phyloP scores from a whole-genome alignment of 1,140 invertebrate species.

The Stenopsyche tienmushanensis region DNA sequence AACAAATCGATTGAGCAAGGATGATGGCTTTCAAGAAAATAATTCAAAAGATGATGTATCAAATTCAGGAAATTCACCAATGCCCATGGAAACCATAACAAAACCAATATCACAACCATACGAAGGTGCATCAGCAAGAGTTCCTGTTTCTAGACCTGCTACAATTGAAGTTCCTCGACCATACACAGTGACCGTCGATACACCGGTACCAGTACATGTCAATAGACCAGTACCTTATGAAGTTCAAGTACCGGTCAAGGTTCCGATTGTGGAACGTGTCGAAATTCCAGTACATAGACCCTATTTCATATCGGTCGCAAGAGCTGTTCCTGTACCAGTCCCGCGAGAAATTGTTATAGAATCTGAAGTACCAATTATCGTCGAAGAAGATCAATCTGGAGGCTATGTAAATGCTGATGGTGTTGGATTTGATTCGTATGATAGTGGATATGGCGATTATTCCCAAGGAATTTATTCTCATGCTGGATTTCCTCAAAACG shows the following conservation, averaged over 20 bases:
- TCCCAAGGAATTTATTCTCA: neutral
- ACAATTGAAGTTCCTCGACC: conserved; percentile 57
- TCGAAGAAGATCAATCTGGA: neutral
- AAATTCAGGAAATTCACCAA: no score
- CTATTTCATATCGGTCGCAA: conserved; percentile 45
- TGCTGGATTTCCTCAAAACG: no score
- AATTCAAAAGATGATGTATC: no score
- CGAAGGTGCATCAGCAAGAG: conserved; percentile 43
- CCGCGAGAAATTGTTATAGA: conserved; percentile 52
- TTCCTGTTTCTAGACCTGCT: conserved; percentile 56
- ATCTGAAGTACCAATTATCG: conserved; percentile 51
- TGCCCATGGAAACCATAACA: no score
- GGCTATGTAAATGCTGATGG: neutral
- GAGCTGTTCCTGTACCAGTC: conserved; percentile 47
- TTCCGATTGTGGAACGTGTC: conserved; percentile 45
- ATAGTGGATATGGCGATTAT: neutral
- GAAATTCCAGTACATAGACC: conserved; percentile 43
- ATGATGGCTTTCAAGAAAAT: no score
- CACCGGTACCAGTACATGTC: conserved; percentile 52
- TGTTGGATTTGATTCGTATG: neutral
- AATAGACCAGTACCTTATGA: conserved; percentile 56
- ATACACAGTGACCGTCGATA: conserved; percentile 53
- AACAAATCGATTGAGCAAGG: no score
- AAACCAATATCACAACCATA: no score
- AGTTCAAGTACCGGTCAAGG: conserved; percentile 56